Percentiles rank a stretch among this genome's conserved stretches.
These are phyloP conservation scores for Drosophila ustulata DNA, from an alignment of 2,888 invertebrate genomes.

Conservation along the genomic window DNA sequence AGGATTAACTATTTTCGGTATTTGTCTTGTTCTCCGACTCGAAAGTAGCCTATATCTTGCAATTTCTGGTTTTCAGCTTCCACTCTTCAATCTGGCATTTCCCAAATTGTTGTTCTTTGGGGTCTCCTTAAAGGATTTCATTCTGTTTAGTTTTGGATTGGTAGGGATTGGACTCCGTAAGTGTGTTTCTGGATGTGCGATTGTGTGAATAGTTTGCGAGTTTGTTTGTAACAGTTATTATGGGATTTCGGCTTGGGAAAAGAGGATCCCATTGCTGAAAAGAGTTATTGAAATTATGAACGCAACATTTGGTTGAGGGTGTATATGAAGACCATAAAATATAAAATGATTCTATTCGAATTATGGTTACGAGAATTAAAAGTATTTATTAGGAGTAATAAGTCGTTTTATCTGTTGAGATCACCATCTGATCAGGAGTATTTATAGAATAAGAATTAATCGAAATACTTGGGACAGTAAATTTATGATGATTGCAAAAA, in stretches of 20 bases:
- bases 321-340: slow-evolving; percentile 2
- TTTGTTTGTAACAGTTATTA: slow-evolving; percentile 58
- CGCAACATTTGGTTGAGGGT: slow-evolving; percentile 6
- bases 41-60: slow-evolving; percentile 64
- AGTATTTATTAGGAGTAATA: neutral
- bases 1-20: slow-evolving; percentile 76
- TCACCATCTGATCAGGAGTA: too few relatives aligned
- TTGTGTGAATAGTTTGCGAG: slow-evolving; percentile 36
- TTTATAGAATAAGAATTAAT: too few relatives aligned
- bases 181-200: neutral
- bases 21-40: slow-evolving; percentile 51
- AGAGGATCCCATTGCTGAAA: slow-evolving; percentile 3
- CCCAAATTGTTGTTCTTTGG: slow-evolving; percentile 32
- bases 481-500: too few relatives aligned
- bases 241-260: slow-evolving; percentile 43
- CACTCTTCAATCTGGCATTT: slow-evolving; percentile 27
- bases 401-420: neutral
- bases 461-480: too few relatives aligned
- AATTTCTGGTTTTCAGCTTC: slow-evolving; percentile 10
- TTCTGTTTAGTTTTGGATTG: slow-evolving; percentile 49
- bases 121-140: slow-evolving; percentile 45
- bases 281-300: slow-evolving; percentile 19
- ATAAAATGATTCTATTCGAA: slow-evolving; percentile 4
- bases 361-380: neutral
- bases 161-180: slow-evolving; percentile 2